Evolutionary conservation across 2,797 vertebrate species (phyloP), one percentile per base, ranked within the genome.

Genomic region (Menidia menidia): DNA sequence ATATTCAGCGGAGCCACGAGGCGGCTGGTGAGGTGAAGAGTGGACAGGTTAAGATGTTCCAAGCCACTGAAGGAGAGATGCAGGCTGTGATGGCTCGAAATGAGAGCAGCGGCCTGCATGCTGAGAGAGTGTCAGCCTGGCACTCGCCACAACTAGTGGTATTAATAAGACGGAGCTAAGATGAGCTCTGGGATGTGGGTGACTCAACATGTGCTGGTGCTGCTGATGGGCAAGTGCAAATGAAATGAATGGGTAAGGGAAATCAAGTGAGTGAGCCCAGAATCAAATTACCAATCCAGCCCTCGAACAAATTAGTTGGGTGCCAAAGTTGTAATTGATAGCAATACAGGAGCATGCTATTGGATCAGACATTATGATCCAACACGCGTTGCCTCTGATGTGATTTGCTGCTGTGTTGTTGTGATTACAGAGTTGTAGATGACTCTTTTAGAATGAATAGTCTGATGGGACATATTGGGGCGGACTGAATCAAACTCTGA

Each of bases 271-370:
- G 90, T 75, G 88, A 92, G 88, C 82, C 83, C 65, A 86, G 92
- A 94, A 95, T 95, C 91, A 93, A 94, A 95, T 95, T 94, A 94
- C 88, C 90, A 92, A 91, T 92, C 85, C 89, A 73, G 85, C 87
- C 65, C 91, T 92, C 86, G 84, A 93, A 94, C 90, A 88, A 94
- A 94, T 95, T 94, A 94, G 93, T 92, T 89, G 89, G 91, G 93
- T 93, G 93, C 90, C 93, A 93, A 92, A 94, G 92, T 93, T 94
- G 93, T 95, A 94, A 94, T 95, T 94, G 93, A 94, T 94, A 93
- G 93, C 90, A 86, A 90, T 80, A 80, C 77, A 86, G 80, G 86
- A 88, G 83, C 84, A 88, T 64, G 75, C 85, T 87, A 92, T 89
- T 91, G 84, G 91, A 92, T 92, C 88, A 92, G 91, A 93, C 92